Evolutionary conservation across 1,140 invertebrate species (phyloP).

Genomic region (Archegozetes longisetosus): DNA sequence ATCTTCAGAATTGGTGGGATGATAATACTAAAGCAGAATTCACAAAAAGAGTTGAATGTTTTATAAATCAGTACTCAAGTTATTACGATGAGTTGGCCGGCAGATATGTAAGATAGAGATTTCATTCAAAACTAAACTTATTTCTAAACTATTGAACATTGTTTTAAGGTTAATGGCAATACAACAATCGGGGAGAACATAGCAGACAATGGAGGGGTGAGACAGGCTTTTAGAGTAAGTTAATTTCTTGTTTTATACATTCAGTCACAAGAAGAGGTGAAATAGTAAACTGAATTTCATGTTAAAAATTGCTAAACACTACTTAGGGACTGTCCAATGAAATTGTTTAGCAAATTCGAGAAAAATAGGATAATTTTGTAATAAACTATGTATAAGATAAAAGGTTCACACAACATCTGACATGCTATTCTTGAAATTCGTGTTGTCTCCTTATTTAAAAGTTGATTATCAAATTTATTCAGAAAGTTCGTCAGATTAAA

Average conservation of each 20-base stretch:
- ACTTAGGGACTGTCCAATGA: no score
- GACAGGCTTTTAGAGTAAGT: slow-evolving; percentile 29
- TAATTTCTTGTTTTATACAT: slow-evolving; percentile 8
- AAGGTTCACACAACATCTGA: no score
- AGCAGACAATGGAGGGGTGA: slow-evolving; percentile 38
- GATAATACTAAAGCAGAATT: slow-evolving; percentile 12
- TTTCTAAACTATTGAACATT: neutral
- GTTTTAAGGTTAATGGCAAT: slow-evolving; percentile 3
- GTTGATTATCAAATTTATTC: no score
- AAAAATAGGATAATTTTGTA: no score
- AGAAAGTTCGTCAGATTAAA: no score
- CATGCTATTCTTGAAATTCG: no score
- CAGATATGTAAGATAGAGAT: neutral
- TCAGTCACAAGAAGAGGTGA: slow-evolving; percentile 1
- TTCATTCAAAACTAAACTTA: neutral
- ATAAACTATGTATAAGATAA: no score
- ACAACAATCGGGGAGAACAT: slow-evolving; percentile 14
- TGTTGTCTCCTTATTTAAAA: no score
- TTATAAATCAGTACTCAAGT: slow-evolving; percentile 15
- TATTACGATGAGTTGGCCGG: neutral
- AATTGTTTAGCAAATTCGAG: no score
- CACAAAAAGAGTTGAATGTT: slow-evolving; percentile 12
- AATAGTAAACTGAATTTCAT: no score
- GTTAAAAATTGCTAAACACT: no score
- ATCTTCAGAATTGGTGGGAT: slow-evolving; percentile 20